These are phyloP conservation scores for Drosophila dives DNA, from an alignment of 2,888 invertebrate genomes.

Conservation along the genomic window DNA sequence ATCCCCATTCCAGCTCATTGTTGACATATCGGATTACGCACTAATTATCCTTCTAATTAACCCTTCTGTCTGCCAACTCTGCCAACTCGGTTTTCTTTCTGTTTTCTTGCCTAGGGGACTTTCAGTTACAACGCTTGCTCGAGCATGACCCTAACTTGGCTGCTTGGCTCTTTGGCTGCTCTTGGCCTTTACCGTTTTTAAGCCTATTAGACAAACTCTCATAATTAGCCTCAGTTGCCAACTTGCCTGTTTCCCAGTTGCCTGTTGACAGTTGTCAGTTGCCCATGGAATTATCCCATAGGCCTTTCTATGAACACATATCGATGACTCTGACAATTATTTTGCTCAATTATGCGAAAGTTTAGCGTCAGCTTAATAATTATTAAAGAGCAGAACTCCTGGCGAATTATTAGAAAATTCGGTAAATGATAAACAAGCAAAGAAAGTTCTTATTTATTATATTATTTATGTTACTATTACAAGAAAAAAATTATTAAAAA, in stretches of 20 bases:
- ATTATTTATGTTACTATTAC: no score
- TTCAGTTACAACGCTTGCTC: slow-evolving; percentile 49
- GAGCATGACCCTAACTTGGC: slow-evolving; percentile 68
- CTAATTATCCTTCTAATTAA: slow-evolving; percentile 84
- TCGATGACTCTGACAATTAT: slow-evolving; percentile 58
- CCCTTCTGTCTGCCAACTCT: slow-evolving; percentile 69
- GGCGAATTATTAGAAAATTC: not conserved
- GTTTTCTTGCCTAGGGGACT: slow-evolving; percentile 44
- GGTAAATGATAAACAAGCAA: no score
- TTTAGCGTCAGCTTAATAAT: slow-evolving; percentile 8
- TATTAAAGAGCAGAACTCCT: not conserved
- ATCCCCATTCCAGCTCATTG: slow-evolving; percentile 39
- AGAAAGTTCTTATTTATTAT: not conserved
- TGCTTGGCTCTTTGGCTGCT: not conserved
- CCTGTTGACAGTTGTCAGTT: slow-evolving; percentile 30
- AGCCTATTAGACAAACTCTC: slow-evolving; percentile 81
- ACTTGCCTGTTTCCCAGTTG: slow-evolving; percentile 4
- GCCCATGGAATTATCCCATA: slow-evolving; percentile 39
- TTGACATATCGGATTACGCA: slow-evolving; percentile 84
- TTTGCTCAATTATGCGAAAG: slow-evolving; percentile 33
- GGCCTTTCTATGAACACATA: slow-evolving; percentile 35
- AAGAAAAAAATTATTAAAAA: no score
- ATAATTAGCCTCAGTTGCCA: slow-evolving; percentile 65
- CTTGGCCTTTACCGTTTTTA: slow-evolving; percentile 63
- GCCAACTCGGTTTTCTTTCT: slow-evolving; percentile 45